phyloP scores from a whole-genome alignment of 2,113 vertebrate genomes.

The Cyprinodon brontotheroides region DNA sequence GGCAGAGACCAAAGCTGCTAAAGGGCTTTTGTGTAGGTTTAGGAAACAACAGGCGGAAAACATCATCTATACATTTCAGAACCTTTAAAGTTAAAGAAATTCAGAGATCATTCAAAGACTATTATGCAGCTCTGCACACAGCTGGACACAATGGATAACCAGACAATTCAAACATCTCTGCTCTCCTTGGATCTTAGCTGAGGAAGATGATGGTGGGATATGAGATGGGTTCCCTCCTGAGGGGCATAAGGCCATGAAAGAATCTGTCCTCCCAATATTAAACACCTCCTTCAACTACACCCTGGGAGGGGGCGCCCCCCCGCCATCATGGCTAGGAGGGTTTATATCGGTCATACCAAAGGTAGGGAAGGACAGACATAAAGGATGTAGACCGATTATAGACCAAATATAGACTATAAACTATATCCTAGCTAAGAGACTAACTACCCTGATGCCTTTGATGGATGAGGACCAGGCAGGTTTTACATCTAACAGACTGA shows the following conservation, averaged over 20 bases:
- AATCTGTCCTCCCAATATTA: neutral
- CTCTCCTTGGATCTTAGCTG: neutral
- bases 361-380: neutral
- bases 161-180: neutral
- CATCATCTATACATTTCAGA: neutral
- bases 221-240: neutral
- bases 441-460: neutral
- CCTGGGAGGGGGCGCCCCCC: too few species aligned
- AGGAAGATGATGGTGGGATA: neutral
- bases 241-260: neutral
- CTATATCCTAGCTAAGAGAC: neutral
- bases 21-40: neutral
- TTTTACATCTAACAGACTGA: neutral
- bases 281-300: neutral
- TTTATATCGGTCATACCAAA: too few species aligned
- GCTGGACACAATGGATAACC: neutral
- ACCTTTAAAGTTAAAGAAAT: neutral
- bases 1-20: neutral
- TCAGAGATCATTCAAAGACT: neutral
- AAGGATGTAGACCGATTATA: constrained; percentile 1
- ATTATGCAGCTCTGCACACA: neutral
- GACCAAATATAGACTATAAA: neutral
- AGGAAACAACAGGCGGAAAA: neutral
- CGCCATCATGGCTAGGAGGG: too few species aligned
- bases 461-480: neutral